A percentile compares a stretch with the other conserved stretches of the same genome.
These are phyloP conservation scores for Temnothorax unifasciatus DNA, from an alignment of 2,888 invertebrate species.

Conservation along the genomic window DNA sequence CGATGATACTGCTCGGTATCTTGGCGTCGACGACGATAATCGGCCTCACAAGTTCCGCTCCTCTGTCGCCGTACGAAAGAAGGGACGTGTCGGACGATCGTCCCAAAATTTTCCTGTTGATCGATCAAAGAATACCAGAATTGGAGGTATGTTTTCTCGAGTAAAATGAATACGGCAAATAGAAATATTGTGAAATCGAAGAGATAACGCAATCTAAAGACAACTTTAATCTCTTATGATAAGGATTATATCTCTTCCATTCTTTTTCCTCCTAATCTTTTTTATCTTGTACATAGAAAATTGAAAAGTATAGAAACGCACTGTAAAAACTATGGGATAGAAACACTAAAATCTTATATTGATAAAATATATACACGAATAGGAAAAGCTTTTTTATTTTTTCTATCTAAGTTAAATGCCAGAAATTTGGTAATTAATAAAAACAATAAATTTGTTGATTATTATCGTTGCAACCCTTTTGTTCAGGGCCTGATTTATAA, in stretches of 20 bases:
- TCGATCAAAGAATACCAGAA: conserved; percentile 78
- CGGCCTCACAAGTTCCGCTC: conserved; percentile 76
- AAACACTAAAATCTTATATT: background rate
- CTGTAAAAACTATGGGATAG: background rate
- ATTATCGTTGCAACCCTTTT: background rate
- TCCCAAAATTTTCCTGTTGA: conserved; percentile 76
- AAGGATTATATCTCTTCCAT: background rate
- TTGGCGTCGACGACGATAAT: conserved; percentile 78
- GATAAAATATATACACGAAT: background rate
- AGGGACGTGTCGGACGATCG: conserved; percentile 76
- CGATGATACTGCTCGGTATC: conserved; percentile 80
- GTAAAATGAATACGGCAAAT: background rate
- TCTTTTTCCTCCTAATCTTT: background rate
- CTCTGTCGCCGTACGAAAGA: conserved; percentile 78
- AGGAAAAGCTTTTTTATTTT: background rate
- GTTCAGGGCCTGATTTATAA: background rate
- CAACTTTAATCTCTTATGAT: background rate
- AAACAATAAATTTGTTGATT: background rate
- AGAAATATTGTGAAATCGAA: background rate
- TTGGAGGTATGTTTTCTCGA: conserved; percentile 76
- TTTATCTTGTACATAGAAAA: background rate
- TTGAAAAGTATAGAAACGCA: background rate
- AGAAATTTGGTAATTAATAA: background rate
- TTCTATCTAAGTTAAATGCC: background rate
- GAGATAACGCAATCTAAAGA: background rate